Conservation (phyloP, 2,888 invertebrate genomes). For the Rugalucina vietnamica region DNA sequence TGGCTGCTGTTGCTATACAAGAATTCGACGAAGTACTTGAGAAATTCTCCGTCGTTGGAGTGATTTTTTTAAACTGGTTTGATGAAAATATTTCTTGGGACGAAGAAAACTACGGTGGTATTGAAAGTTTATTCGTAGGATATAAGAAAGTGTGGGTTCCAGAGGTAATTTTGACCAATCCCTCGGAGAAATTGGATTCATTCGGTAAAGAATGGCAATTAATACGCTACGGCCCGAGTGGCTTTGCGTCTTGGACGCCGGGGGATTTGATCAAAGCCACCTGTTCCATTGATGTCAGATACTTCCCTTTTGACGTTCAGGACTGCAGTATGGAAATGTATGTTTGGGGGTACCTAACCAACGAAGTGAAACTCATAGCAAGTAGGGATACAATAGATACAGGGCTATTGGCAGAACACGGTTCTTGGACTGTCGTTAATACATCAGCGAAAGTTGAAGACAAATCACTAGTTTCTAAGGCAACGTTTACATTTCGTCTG, state of each 20-base stretch:
- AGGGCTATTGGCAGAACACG: neutral
- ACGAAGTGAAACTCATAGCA: neutral
- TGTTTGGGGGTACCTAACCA: neutral
- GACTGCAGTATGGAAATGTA: neutral
- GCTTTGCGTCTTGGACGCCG: constrained; percentile 30
- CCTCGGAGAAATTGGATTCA: neutral
- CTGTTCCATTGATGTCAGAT: neutral
- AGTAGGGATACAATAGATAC: neutral
- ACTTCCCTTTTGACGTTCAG: neutral
- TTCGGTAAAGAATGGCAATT: constrained; percentile 30
- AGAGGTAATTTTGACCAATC: constrained; percentile 41
- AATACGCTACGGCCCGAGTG: constrained; percentile 7
- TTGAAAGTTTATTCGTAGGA: constrained; percentile 20
- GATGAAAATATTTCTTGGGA: constrained; percentile 56
- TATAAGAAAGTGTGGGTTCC: constrained; percentile 55
- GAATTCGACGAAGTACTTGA: constrained; percentile 57
- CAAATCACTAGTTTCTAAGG: neutral
- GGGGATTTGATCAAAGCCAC: constrained; percentile 37
- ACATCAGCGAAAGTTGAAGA: neutral
- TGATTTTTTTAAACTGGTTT: constrained; percentile 45
- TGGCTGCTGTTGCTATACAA: constrained; percentile 12
- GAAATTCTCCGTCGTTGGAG: constrained; percentile 50
- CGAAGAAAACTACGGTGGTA: constrained; percentile 20
- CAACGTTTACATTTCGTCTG: constrained; percentile 12
- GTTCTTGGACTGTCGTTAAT: neutral